Evolutionary conservation across 1,140 invertebrate genomes (phyloP).

Genomic region (Drosophila repleta): DNA sequence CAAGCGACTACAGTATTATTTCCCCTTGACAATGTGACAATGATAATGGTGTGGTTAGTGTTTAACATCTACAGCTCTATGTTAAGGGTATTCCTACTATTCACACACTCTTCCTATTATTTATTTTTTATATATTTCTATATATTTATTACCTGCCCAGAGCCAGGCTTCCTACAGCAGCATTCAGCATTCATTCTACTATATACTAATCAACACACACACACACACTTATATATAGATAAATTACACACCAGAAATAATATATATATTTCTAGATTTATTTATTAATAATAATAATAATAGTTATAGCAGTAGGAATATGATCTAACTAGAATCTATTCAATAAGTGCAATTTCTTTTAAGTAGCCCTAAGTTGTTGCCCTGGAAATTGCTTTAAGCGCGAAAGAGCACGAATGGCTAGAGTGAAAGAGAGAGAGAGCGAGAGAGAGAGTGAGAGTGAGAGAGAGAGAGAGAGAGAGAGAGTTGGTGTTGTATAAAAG

Average conservation of each 20-base stretch:
- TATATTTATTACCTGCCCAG: too few species aligned
- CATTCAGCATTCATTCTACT: constrained; percentile 10
- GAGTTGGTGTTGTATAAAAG: neutral
- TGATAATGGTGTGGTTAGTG: constrained; percentile 15
- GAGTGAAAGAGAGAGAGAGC: neutral
- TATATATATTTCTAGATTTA: neutral
- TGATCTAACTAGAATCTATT: neutral
- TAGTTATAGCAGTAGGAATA: constrained; percentile 4
- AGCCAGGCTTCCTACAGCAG: too few species aligned
- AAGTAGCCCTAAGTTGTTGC: constrained; percentile 22
- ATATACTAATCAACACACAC: constrained; percentile 5
- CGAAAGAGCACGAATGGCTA: neutral
- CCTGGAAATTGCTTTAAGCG: constrained; percentile 30
- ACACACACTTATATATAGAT: constrained; percentile 4
- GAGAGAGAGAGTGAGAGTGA: neutral
- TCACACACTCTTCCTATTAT: too few species aligned
- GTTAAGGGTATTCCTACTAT: too few species aligned
- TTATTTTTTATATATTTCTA: too few species aligned
- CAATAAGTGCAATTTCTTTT: constrained; percentile 15
- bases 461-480: neutral
- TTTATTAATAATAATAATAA: neutral
- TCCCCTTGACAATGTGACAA: neutral
- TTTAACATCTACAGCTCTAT: neutral
- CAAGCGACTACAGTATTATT: constrained; percentile 1
- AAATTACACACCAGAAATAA: constrained; percentile 1